Base-by-base conservation (phyloP, 2,888 invertebrate species). In the Brachyopa scutellaris region DNA sequence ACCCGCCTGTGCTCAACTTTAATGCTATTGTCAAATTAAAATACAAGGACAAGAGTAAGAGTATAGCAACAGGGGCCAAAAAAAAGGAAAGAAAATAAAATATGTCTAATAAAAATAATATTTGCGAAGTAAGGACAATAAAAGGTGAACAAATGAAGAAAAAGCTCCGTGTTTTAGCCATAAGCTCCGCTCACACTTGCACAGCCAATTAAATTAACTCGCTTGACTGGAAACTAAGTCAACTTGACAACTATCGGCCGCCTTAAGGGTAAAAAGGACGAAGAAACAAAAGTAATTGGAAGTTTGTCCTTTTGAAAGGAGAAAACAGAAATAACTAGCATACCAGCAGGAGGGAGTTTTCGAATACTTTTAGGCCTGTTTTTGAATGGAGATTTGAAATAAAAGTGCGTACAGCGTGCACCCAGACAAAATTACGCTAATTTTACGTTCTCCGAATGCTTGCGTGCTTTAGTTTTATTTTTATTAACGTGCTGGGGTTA, bases 191-290 rank as follows among this genome's bases (percentile, higher is more conserved):
- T 17, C 31, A 15, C 45, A 62, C 72, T 55, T 45, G 13, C 40
- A 55, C 13, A 36, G 15, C 74, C 49, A 74, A 74, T 72, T 62
- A 69, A 80, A 80, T 80, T 74, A 74, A 64, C 80, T 74, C 76
- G 69, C 64, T 45, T 42, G 62, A 76, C 62, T 70, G 69, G 64
- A 59, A 15, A 26, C 23, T 42, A 76, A 64, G 51, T 76, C 76
- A 64, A 53, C 80, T n/a, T n/a, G n/a, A n/a, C n/a, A n/a, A n/a
- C n/a, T n/a, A 51, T 47, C 69, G 76, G 76, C 70, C 64, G 76
- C 69, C 76, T 55, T 26, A 29, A 40, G n/a, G 76, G 45, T 69
- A 64, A 62, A 38, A 53, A 51, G 55, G 57, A 62, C 70, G 62
- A n/a, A 23, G 51, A 59, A 31, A 59, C 21, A 33, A 62, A 53